Evolutionary conservation across 2,888 invertebrate species (phyloP).

Genomic region (Fabriciana adippe): DNA sequence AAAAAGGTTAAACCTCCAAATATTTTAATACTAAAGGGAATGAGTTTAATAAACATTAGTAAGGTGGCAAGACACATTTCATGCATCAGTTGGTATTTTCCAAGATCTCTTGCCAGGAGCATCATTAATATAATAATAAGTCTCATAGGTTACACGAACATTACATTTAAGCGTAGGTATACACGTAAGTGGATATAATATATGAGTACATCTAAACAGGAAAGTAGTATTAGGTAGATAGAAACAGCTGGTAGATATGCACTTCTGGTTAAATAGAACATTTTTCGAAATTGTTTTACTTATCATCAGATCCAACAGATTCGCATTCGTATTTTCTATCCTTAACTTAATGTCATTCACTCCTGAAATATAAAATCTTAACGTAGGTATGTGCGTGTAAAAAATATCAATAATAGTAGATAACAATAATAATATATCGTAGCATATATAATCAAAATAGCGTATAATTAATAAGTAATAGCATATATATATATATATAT

Average conservation of each 20-base stretch:
- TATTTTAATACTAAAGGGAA: neutral
- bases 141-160: constrained; percentile 16
- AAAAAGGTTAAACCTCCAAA: constrained; percentile 11
- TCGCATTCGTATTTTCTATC: neutral
- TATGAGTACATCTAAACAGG: neutral
- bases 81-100: neutral
- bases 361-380: constrained; percentile 5
- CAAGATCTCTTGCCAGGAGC: constrained; percentile 4
- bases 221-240: neutral
- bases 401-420: neutral
- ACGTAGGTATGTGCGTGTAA: constrained; percentile 6
- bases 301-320: constrained; percentile 5
- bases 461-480: neutral
- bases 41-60: neutral
- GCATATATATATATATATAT: too few species aligned
- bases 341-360: neutral
- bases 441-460: neutral
- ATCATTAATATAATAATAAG: constrained; percentile 17
- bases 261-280: constrained; percentile 7
- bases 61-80: constrained; percentile 9
- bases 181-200: constrained; percentile 1
- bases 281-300: constrained; percentile 2
- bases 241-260: constrained; percentile 17
- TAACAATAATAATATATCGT: constrained; percentile 2
- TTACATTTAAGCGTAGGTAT: neutral